Evolutionary conservation across 2,888 invertebrate species (phyloP).

Genomic region (Oxycera nigricornis): DNA sequence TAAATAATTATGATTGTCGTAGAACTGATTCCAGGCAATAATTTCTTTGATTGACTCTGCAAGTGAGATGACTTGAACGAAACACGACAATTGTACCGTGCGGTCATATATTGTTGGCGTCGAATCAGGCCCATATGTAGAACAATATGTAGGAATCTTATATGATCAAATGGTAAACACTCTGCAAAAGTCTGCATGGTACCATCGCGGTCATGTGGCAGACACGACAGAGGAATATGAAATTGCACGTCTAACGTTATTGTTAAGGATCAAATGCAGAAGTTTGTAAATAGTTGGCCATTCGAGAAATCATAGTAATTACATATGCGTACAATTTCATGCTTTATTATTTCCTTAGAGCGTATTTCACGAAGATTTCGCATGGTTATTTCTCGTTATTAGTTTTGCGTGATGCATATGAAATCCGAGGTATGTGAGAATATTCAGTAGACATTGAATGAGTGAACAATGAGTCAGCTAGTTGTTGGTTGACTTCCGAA

Average conservation of each 20-base stretch:
- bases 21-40: slow-evolving; percentile 7
- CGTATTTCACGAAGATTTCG: neutral
- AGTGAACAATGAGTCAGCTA: too few relatives aligned
- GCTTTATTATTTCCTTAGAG: slow-evolving; percentile 9
- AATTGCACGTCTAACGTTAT: slow-evolving; percentile 3
- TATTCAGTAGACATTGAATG: too few relatives aligned
- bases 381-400: neutral
- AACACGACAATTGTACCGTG: neutral
- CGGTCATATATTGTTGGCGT: neutral
- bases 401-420: neutral
- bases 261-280: neutral
- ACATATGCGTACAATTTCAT: slow-evolving; percentile 2
- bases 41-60: slow-evolving; percentile 25
- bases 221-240: neutral
- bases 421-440: neutral
- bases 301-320: slow-evolving; percentile 24
- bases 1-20: slow-evolving; percentile 3
- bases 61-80: neutral
- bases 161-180: neutral
- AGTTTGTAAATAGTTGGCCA: neutral
- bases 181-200: neutral
- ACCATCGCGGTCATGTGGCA: neutral
- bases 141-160: neutral
- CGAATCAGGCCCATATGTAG: neutral
- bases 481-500: too few relatives aligned